A percentile compares a stretch with the other conserved stretches of the same genome.
Conservation (phyloP, 2,797 vertebrate species). For the Smutsia temminckii region DNA sequence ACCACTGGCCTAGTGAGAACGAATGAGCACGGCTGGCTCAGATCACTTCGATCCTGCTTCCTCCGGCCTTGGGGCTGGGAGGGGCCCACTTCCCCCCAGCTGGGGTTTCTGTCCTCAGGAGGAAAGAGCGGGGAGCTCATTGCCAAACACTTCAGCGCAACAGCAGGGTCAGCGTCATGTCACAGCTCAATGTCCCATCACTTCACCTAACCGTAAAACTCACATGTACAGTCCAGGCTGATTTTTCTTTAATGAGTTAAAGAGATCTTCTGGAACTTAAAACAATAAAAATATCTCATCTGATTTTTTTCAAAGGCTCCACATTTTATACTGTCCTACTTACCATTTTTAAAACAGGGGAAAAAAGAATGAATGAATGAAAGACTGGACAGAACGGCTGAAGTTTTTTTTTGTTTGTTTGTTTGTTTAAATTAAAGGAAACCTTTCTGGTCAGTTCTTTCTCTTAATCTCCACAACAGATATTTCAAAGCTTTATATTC, state of each 20-base stretch:
- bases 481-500: neutral
- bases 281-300: neutral
- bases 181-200: neutral
- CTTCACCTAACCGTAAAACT: neutral
- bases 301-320: neutral
- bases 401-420: no score
- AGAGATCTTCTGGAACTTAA: neutral
- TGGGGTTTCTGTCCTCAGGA: neutral
- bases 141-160: neutral
- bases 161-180: neutral
- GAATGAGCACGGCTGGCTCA: neutral
- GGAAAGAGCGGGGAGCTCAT: neutral
- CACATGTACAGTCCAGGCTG: neutral
- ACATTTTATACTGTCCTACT: neutral
- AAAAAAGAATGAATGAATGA: neutral
- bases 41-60: neutral
- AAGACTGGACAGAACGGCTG: neutral
- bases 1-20: neutral
- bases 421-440: neutral
- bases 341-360: neutral
- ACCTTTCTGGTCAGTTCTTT: neutral
- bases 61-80: neutral
- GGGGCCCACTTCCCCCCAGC: no score
- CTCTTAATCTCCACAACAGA: accelerated
- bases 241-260: neutral